Evolutionary conservation across 2,888 invertebrate species (phyloP).

Genomic region (Ctena decussata): DNA sequence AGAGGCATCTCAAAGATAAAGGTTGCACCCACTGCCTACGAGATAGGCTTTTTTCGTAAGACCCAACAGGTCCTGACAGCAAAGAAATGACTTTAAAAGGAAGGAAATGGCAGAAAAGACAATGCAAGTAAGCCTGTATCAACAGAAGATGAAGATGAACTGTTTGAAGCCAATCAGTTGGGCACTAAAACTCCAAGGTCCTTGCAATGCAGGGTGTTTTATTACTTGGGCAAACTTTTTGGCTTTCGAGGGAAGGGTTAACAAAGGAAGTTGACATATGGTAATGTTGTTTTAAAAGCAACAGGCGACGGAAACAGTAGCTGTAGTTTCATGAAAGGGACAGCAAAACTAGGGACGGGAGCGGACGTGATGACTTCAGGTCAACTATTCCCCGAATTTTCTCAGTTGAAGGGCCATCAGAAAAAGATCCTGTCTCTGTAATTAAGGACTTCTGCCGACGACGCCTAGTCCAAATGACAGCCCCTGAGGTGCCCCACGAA

Average conservation of each 20-base stretch:
- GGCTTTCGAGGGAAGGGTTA: neutral
- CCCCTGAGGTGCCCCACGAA: neutral
- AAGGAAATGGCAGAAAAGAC: neutral
- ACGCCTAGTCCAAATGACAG: neutral
- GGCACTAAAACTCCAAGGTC: neutral
- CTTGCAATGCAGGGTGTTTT: neutral
- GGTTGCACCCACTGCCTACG: neutral
- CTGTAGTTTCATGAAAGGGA: neutral
- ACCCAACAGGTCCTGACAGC: neutral
- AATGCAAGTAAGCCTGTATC: neutral
- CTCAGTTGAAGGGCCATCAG: neutral
- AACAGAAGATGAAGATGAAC: neutral
- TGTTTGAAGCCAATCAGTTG: neutral
- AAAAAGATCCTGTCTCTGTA: neutral
- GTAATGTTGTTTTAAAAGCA: neutral
- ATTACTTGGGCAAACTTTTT: neutral
- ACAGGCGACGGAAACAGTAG: neutral
- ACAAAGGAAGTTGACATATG: neutral
- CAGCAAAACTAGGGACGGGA: neutral
- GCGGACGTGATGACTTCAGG: neutral
- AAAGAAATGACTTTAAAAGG: neutral
- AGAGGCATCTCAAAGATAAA: neutral
- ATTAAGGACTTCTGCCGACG: neutral
- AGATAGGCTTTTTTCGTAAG: neutral
- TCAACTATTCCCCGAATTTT: neutral